Evolutionary conservation across 2,888 invertebrate species (phyloP), one percentile per base, ranked within the genome.

Genomic region (Imbricaverruca yamaguchii): DNA sequence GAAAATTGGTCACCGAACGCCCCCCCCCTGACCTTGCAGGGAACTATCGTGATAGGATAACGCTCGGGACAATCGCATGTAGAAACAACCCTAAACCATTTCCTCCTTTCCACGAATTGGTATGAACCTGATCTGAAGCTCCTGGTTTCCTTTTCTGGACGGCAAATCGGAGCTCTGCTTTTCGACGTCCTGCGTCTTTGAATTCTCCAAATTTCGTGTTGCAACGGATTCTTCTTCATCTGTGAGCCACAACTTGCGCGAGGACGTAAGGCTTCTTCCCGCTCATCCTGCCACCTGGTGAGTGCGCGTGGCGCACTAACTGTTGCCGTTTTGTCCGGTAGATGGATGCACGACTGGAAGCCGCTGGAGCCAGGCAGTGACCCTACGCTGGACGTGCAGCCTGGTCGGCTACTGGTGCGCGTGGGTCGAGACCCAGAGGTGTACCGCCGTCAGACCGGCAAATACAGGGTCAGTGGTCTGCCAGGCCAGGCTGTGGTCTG

Each of bases 221-320:
- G 21, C 18, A 15, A 63, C 61, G 21, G 18, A 13, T 21, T 63
- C 61, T 8, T 63, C 21, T 18, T 3, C 15, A 63, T 18, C 4
- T 39, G 39, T 39, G 39, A 39, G 39, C 39, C 18, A 12, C 61
- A 18, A 61, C 18, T 18, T 18, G 12, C 15, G 86, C 92, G 94
- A 0, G 91, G 94, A 69, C 92, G 91, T 81, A 93, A 94, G 7
- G 93, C 94, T 0, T 89, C 92, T 10, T 92, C 93, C 12, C 84
- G 94, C 94, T 56, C 90, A 91, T 67, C 92, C 96, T 85, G 93
- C 93, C 85, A 95, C 95, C 86, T 92, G 93, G 85, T 91, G 94
- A 84, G 93, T 93, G 86, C 91, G 94, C 10, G 91, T 91, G 1
- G 93, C 94, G 0, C 94, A 94, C 85, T 90, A 90, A 67, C 25